Evolutionary conservation across 2,888 invertebrate species (phyloP).

Genomic region (Ectropis crepuscularia): DNA sequence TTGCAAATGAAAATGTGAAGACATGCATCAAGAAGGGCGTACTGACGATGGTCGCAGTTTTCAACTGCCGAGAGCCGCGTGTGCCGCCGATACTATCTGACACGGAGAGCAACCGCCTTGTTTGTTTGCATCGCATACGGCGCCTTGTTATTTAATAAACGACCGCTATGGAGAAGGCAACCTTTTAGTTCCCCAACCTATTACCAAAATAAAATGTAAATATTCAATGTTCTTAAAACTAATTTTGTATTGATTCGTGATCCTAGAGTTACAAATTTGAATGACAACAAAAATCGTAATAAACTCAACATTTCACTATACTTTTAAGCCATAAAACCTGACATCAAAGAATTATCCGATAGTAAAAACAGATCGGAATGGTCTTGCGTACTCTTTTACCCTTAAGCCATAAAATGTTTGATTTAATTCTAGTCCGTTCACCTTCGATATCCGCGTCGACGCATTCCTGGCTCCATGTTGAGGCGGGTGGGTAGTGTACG

Average conservation of each 20-base stretch:
- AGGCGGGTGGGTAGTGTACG: conserved; percentile 55
- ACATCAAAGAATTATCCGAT: conserved; percentile 10
- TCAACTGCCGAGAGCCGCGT: conserved; percentile 49
- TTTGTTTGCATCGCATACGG: conserved; percentile 64
- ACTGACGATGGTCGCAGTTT: conserved; percentile 52
- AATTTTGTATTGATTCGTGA: too few species aligned
- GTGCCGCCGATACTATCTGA: conserved; percentile 68
- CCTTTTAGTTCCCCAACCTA: conserved; percentile 3
- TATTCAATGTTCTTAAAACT: background rate
- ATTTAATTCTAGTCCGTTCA: conserved; percentile 30
- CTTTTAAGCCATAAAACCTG: conserved; percentile 17
- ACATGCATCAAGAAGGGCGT: conserved; percentile 54
- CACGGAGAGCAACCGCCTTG: conserved; percentile 73
- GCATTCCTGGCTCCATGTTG: conserved; percentile 50
- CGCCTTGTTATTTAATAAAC: conserved; percentile 34
- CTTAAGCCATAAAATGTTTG: conserved; percentile 21
- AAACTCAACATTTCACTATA: conserved; percentile 11
- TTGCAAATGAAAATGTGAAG: conserved; percentile 50
- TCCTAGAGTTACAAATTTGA: background rate
- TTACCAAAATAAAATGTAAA: background rate
- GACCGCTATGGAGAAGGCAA: conserved; percentile 35
- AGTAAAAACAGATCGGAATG: conserved; percentile 22
- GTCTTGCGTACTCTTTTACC: conserved; percentile 15
- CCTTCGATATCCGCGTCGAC: conserved; percentile 36
- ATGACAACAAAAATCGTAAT: background rate